Evolutionary conservation across 2,113 vertebrate genomes (phyloP).

Genomic region (Orthonyx spaldingii): DNA sequence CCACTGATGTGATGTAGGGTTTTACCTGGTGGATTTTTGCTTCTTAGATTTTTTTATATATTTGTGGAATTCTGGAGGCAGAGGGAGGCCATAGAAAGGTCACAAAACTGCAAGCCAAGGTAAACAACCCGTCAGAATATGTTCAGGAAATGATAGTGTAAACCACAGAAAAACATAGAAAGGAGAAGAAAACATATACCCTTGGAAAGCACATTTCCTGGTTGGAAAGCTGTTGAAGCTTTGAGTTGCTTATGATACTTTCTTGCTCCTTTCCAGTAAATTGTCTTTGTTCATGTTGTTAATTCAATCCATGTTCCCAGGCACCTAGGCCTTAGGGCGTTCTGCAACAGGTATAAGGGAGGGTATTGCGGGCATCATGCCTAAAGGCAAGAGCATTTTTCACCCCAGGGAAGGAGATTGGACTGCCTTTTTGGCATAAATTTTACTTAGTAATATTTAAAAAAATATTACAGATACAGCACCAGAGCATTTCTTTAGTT

Average conservation of each 20-base stretch:
- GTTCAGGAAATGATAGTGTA: conserved; percentile 8
- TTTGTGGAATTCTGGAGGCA: not conserved
- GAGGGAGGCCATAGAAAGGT: not conserved
- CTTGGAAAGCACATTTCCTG: not conserved
- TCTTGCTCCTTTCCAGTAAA: not conserved
- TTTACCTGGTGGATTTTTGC: not conserved
- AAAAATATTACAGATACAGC: not conserved
- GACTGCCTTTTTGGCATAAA: not conserved
- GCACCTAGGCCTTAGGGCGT: not conserved
- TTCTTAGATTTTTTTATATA: not conserved
- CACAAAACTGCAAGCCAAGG: not conserved
- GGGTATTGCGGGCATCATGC: not conserved
- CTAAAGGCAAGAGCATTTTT: not conserved
- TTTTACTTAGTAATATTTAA: not conserved
- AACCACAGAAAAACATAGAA: conserved; percentile 2
- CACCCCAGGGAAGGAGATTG: not conserved
- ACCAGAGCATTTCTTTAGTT: not conserved
- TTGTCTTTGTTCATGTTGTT: not conserved
- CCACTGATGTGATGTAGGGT: not conserved
- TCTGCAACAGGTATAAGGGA: not conserved
- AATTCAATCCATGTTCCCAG: not conserved
- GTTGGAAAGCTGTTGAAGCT: not conserved
- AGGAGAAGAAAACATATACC: not conserved
- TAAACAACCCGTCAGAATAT: conserved; percentile 8
- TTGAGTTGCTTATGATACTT: not conserved